phyloP scores from a whole-genome alignment of 92 coral and sea anemone genomes.

The Muricea muricata region DNA sequence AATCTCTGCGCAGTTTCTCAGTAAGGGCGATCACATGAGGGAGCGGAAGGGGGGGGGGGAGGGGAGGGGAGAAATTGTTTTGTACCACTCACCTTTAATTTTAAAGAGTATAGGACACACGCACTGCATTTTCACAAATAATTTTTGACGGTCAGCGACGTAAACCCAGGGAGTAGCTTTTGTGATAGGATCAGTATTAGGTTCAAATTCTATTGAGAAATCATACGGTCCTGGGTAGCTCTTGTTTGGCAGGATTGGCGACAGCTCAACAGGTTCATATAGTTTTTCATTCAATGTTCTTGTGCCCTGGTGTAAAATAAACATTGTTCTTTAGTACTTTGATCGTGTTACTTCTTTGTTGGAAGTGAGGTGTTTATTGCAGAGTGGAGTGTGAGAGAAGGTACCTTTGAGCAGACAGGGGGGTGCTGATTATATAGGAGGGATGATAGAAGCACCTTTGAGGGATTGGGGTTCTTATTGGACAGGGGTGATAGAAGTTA shows the following conservation, averaged over 20 bases:
- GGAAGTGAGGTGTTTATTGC: not conserved
- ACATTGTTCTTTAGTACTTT: not conserved
- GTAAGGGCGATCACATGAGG: no score
- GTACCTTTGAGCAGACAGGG: no score
- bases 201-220: conserved; percentile 73
- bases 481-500: no score
- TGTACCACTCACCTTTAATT: conserved; percentile 57
- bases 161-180: conserved; percentile 97
- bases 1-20: no score
- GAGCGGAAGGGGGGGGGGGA: no score
- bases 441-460: no score
- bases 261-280: not conserved
- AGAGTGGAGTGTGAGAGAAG: no score
- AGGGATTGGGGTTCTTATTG: no score
- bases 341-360: not conserved
- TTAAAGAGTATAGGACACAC: conserved; percentile 70
- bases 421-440: no score
- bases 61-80: no score
- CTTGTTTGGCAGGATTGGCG: conserved; percentile 49
- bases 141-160: conserved; percentile 67
- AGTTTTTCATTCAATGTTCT: not conserved
- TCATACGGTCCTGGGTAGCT: conserved; percentile 73
- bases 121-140: conserved; percentile 81
- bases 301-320: not conserved
- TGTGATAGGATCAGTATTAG: conserved; percentile 70